Conservation (phyloP, 2,888 invertebrate genomes). For the Diarsia rubi region DNA sequence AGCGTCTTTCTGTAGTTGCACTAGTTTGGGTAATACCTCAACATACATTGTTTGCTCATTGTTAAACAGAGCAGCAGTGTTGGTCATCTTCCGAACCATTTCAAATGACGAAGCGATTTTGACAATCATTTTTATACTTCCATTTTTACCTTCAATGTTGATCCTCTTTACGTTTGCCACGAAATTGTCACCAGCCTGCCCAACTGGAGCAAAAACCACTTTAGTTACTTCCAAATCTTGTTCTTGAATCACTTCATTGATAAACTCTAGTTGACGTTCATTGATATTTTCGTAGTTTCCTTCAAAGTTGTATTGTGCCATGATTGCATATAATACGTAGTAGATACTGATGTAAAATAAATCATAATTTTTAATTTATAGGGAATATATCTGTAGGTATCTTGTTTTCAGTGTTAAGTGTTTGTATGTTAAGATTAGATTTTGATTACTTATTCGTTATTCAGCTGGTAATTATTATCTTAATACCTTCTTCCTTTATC, state of each 20-base stretch:
- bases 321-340: conserved; percentile 17
- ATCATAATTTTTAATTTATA: not conserved
- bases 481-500: not conserved
- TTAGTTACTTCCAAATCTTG: conserved; percentile 67
- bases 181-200: conserved; percentile 73
- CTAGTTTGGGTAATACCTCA: conserved; percentile 71
- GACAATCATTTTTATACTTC: conserved; percentile 68
- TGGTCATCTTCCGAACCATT: conserved; percentile 56
- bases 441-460: not conserved
- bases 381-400: not conserved
- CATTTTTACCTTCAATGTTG: conserved; percentile 65
- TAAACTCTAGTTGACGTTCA: conserved; percentile 68
- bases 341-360: not conserved
- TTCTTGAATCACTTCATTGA: conserved; percentile 70
- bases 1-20: conserved; percentile 70
- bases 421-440: conserved; percentile 1
- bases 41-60: conserved; percentile 76
- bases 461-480: not conserved
- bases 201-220: conserved; percentile 68
- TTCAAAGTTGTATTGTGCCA: conserved; percentile 68
- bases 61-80: conserved; percentile 61
- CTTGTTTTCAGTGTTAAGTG: not conserved
- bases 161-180: conserved; percentile 68
- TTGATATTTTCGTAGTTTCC: conserved; percentile 67
- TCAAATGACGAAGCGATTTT: conserved; percentile 73